Percentiles rank a stretch among this genome's conserved stretches.
Evolutionary conservation across 2,797 vertebrate genomes (phyloP).

Genomic region (Oceanodroma leucorhoa): DNA sequence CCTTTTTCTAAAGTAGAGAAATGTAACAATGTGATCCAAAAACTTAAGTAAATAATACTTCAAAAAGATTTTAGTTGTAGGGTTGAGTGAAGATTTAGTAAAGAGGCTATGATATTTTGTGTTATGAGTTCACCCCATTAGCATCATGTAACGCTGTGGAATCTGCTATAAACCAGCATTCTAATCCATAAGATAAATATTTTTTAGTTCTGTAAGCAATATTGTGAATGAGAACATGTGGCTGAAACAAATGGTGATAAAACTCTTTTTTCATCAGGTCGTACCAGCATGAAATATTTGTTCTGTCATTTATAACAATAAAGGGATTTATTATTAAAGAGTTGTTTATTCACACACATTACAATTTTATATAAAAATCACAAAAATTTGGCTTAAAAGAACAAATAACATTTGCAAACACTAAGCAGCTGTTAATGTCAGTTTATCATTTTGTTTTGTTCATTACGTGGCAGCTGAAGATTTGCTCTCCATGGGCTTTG

Average conservation of each 20-base stretch:
- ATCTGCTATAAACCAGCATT: constrained; percentile 17
- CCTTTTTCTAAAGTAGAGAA: neutral
- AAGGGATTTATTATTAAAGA: constrained; percentile 47
- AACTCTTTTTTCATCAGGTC: constrained; percentile 4
- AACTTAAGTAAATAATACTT: neutral
- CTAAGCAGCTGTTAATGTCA: constrained; percentile 50
- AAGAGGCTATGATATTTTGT: neutral
- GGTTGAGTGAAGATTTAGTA: neutral
- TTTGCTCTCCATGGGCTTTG: neutral
- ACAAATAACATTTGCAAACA: constrained; percentile 1
- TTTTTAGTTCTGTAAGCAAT: constrained; percentile 50
- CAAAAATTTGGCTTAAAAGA: constrained; percentile 10
- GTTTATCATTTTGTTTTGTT: constrained; percentile 45
- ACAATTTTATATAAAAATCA: constrained; percentile 32
- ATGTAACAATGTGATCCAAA: neutral
- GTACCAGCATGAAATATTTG: constrained; percentile 31
- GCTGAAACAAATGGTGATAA: constrained; percentile 38
- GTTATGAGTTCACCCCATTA: neutral
- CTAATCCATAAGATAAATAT: constrained; percentile 52
- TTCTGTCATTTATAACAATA: constrained; percentile 51
- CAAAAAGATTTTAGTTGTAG: neutral
- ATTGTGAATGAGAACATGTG: constrained; percentile 45
- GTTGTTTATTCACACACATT: constrained; percentile 40
- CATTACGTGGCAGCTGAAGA: constrained; percentile 4
- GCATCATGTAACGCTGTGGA: neutral